Conservation (phyloP, 53 echinoderm and acorn worm genomes). For the Holothuria scabra region DNA sequence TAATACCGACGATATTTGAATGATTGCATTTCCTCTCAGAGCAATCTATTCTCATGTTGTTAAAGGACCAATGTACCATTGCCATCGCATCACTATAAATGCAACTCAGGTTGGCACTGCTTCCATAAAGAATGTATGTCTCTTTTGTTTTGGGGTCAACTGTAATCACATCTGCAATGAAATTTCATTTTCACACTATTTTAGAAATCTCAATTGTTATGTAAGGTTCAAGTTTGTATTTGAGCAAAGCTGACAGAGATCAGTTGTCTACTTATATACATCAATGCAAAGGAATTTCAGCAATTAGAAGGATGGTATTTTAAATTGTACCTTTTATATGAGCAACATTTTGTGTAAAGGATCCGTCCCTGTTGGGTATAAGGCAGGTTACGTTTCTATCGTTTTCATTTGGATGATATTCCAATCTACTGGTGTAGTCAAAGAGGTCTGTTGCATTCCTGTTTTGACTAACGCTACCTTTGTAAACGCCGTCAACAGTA, state of each 20-base stretch:
- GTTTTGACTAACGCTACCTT: not conserved
- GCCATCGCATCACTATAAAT: not conserved
- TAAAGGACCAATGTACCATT: not conserved
- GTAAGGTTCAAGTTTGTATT: no score
- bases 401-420: not conserved
- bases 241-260: no score
- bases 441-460: not conserved
- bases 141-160: not conserved
- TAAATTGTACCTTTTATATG: no score
- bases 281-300: no score
- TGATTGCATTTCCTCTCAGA: not conserved
- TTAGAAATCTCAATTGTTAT: no score
- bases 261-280: no score
- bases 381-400: not conserved
- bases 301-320: no score
- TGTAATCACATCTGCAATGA: not conserved
- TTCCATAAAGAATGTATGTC: no score
- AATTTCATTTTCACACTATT: no score
- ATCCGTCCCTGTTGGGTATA: not conserved
- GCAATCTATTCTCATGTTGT: not conserved
- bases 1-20: no score
- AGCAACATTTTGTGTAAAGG: no score
- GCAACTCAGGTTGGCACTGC: not conserved
- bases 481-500: not conserved
- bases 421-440: constrained; percentile 4